Evolutionary conservation across 2,888 invertebrate genomes (phyloP).

Genomic region (Herminia tarsipennalis): DNA sequence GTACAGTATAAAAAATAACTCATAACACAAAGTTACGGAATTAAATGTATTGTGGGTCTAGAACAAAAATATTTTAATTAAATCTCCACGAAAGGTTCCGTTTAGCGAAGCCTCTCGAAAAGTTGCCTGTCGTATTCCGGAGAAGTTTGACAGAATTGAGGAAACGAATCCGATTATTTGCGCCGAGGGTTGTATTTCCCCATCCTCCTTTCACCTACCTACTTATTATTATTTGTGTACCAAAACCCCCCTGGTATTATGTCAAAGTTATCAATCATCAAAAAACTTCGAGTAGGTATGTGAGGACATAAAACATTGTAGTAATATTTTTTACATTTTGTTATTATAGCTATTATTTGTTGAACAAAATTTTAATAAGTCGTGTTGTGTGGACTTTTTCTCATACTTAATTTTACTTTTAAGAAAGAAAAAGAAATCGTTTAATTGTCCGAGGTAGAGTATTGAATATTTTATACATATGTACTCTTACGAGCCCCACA

Average conservation of each 20-base stretch:
- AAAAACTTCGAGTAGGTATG: not conserved
- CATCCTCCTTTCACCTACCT: not conserved
- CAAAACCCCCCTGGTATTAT: constrained; percentile 9
- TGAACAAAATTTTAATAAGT: too few species aligned
- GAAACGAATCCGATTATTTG: constrained; percentile 28
- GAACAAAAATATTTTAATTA: constrained; percentile 27
- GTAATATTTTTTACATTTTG: not conserved
- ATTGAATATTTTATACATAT: too few species aligned
- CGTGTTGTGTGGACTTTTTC: too few species aligned
- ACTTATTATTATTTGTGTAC: constrained; percentile 10
- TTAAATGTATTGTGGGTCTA: constrained; percentile 7
- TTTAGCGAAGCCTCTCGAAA: constrained; percentile 18
- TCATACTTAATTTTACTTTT: too few species aligned
- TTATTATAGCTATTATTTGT: too few species aligned
- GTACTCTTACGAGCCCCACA: too few species aligned
- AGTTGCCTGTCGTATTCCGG: constrained; percentile 20
- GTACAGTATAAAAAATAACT: constrained; percentile 19
- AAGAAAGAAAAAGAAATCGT: too few species aligned
- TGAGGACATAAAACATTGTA: not conserved
- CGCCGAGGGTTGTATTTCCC: constrained; percentile 1
- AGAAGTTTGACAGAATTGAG: constrained; percentile 29
- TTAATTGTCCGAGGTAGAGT: too few species aligned
- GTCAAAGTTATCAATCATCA: constrained; percentile 13
- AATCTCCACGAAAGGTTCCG: constrained; percentile 20
- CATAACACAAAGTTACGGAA: constrained; percentile 8